Evolutionary conservation across 2,113 vertebrate species (phyloP).

Genomic region (Scartelaos histophorus): DNA sequence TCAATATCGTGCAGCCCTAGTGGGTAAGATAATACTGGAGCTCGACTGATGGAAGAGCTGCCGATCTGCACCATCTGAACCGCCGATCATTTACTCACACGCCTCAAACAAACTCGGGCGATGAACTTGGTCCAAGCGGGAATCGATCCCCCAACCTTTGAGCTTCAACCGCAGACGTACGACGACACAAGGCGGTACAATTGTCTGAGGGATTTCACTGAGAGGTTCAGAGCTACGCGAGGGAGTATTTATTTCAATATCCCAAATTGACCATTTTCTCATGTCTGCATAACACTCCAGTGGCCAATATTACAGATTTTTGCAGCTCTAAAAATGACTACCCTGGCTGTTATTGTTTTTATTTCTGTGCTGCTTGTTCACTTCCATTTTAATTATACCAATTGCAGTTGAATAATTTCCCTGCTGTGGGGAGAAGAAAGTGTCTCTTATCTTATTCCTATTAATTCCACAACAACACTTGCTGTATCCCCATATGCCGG

Average conservation of each 20-base stretch:
- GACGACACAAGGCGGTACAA: no score
- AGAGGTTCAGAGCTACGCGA: no score
- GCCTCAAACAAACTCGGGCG: no score
- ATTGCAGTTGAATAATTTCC: not conserved
- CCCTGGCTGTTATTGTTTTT: not conserved
- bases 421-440: not conserved
- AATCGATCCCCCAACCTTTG: no score
- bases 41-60: no score
- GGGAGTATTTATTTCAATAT: not conserved
- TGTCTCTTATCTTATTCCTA: conserved; percentile 1
- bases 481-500: not conserved
- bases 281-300: not conserved
- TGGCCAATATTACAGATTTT: not conserved
- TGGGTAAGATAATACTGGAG: no score
- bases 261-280: not conserved
- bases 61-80: no score
- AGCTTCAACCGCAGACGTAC: not conserved
- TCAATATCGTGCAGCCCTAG: no score
- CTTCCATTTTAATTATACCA: not conserved
- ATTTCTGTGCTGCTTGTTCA: not conserved
- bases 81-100: no score
- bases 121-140: no score
- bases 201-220: no score
- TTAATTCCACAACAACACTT: not conserved
- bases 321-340: not conserved